Evolutionary conservation across 1,140 invertebrate genomes (phyloP).

Genomic region (Drosophila kepulauana): DNA sequence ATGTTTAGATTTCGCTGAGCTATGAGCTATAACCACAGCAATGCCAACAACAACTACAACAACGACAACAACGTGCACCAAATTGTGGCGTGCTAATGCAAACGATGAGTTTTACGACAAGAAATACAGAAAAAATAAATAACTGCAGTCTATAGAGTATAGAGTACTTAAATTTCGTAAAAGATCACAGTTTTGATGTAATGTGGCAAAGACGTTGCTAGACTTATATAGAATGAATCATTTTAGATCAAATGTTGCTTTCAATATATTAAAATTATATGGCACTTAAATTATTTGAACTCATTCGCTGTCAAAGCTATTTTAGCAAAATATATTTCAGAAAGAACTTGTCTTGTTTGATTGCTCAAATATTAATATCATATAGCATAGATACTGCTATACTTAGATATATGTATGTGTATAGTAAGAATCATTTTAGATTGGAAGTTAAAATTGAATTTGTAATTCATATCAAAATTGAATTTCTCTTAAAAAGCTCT

Average conservation of each 20-base stretch:
- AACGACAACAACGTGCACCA: too few relatives aligned
- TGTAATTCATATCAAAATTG: too few relatives aligned
- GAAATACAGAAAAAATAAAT: conserved; percentile 26
- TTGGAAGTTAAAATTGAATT: too few relatives aligned
- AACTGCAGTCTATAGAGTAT: not conserved
- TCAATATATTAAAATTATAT: not conserved
- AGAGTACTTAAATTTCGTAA: not conserved
- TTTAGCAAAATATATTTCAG: too few relatives aligned
- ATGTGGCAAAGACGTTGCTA: not conserved
- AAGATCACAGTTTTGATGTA: too few relatives aligned
- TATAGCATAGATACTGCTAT: too few relatives aligned
- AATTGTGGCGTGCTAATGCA: conserved; percentile 35
- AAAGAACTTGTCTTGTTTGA: too few relatives aligned
- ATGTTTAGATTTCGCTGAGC: conserved; percentile 67
- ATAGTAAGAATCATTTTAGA: too few relatives aligned
- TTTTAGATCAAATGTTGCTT: not conserved
- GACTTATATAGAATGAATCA: not conserved
- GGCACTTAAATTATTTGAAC: not conserved
- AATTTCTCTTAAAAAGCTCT: too few relatives aligned
- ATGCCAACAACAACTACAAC: conserved; percentile 24
- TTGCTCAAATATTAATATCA: too few relatives aligned
- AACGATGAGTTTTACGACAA: conserved; percentile 40
- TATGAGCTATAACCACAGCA: conserved; percentile 17
- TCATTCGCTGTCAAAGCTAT: not conserved
- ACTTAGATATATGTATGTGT: too few relatives aligned